Conservation (phyloP, 2,797 vertebrate species). For the Apogon talboti region DNA sequence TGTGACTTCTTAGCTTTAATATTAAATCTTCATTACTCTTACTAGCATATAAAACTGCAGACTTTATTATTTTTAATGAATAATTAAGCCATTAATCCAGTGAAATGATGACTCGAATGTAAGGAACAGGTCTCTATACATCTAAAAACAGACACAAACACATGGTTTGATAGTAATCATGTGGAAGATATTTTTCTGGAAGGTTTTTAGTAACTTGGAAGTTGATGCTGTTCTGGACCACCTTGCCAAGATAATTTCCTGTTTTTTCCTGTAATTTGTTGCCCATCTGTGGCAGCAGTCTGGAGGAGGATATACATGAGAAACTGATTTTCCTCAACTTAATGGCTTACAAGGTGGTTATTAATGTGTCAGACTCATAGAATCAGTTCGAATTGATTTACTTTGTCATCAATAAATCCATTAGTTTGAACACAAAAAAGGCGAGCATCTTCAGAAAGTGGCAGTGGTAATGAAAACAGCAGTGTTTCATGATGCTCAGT, state of each 20-base stretch:
- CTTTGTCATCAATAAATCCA: slow-evolving; percentile 27
- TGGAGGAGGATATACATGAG: not conserved
- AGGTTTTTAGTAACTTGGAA: no score
- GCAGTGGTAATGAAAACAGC: slow-evolving; percentile 6
- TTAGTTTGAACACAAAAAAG: slow-evolving; percentile 21
- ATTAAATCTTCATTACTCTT: no score
- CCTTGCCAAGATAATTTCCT: slow-evolving; percentile 1
- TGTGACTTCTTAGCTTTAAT: no score
- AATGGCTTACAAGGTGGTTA: not conserved
- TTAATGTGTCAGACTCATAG: slow-evolving; percentile 6
- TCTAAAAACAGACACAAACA: no score
- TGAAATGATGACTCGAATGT: no score
- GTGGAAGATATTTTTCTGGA: no score
- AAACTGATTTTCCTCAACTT: slow-evolving; percentile 18
- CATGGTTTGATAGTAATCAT: no score
- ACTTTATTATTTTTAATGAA: no score
- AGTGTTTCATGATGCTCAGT: slow-evolving; percentile 18
- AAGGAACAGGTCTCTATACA: no score
- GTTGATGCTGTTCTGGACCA: not conserved
- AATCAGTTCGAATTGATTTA: slow-evolving; percentile 9
- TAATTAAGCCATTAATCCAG: no score
- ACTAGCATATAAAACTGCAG: no score
- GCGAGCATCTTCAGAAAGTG: not conserved
- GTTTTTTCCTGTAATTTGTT: not conserved
- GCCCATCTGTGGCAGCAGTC: not conserved